These are phyloP conservation scores for Eilema depressum DNA, from an alignment of 2,888 invertebrate genomes.

Conservation along the genomic window DNA sequence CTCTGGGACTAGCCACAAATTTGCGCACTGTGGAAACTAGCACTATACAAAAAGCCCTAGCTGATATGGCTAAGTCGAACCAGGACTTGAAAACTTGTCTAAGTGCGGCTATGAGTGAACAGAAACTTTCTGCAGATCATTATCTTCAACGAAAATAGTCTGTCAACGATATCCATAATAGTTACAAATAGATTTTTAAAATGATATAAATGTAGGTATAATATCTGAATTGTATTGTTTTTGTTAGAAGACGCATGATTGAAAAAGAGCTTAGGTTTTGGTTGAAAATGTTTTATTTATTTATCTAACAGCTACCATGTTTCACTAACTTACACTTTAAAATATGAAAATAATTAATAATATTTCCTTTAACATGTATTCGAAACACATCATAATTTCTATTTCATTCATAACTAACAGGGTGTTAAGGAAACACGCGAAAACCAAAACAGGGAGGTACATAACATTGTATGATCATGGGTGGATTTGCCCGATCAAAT, in stretches of 20 bases:
- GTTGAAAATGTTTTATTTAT: neutral
- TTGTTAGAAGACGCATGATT: neutral
- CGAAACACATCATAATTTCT: neutral
- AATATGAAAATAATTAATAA: neutral
- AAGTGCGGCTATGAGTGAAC: constrained; percentile 76
- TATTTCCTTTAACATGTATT: neutral
- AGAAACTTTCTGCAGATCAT: constrained; percentile 79
- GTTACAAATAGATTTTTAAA: neutral
- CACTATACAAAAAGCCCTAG: constrained; percentile 89
- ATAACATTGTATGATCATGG: no score
- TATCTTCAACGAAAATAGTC: constrained; percentile 75
- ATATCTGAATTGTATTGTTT: neutral
- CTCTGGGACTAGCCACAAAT: constrained; percentile 88
- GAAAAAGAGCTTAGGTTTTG: neutral
- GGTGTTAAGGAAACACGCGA: no score
- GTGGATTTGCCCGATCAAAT: no score
- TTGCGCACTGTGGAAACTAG: constrained; percentile 89
- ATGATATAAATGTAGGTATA: neutral
- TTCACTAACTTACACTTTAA: neutral
- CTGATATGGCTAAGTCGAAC: constrained; percentile 85
- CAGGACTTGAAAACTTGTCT: constrained; percentile 87
- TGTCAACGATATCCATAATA: neutral
- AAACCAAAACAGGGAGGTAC: no score
- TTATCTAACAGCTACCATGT: neutral
- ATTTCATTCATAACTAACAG: no score